Evolutionary conservation across 2,113 vertebrate genomes (phyloP).

Genomic region (Forbesichthys agassizii): DNA sequence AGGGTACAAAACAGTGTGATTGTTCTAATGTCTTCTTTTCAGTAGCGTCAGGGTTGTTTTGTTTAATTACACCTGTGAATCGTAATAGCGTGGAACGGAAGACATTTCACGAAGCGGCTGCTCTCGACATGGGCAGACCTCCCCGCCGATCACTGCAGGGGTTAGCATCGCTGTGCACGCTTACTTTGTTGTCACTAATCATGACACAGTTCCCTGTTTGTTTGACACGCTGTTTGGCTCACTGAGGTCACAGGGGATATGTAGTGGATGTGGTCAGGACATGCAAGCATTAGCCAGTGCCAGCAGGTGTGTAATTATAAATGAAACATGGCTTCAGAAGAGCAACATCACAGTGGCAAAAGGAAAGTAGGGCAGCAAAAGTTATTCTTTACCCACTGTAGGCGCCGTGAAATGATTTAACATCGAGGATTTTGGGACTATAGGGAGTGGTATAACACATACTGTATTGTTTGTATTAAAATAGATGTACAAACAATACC

Average conservation of each 20-base stretch:
- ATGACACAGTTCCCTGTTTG: conserved; percentile 51
- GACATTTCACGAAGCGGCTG: conserved; percentile 30
- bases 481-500: too few relatives aligned
- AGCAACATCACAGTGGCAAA: background rate
- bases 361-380: conserved; percentile 64
- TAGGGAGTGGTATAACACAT: too few relatives aligned
- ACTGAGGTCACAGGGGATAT: conserved; percentile 59
- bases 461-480: too few relatives aligned
- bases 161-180: conserved; percentile 13
- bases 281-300: conserved; percentile 55
- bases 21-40: too few relatives aligned
- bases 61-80: background rate
- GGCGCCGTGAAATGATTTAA: conserved; percentile 38
- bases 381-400: conserved; percentile 60
- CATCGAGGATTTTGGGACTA: background rate
- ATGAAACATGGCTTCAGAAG: conserved; percentile 59
- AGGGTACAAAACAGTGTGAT: too few relatives aligned
- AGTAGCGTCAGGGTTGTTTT: too few relatives aligned
- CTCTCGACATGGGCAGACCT: conserved; percentile 17
- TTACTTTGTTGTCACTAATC: conserved; percentile 33
- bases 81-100: conserved; percentile 10
- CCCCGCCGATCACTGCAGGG: conserved; percentile 38
- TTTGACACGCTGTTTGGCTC: conserved; percentile 64
- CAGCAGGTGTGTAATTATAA: conserved; percentile 72
- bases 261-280: conserved; percentile 53